phyloP scores from a whole-genome alignment of 1,140 invertebrate species.

The Agrilus planipennis region DNA sequence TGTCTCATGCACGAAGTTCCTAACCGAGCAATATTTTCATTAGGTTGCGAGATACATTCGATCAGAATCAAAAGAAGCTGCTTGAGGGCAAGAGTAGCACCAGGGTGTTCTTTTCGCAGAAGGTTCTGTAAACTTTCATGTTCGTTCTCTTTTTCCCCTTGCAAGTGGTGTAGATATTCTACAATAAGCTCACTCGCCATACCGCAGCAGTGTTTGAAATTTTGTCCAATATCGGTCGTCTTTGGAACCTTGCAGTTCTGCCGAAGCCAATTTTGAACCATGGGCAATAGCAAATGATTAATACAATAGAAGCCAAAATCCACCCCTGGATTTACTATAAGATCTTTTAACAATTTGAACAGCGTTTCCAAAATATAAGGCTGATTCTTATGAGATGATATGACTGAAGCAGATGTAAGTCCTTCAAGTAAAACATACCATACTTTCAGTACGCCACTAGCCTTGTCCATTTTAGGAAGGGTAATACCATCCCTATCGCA shows the following conservation, averaged over 20 bases:
- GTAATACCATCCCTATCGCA: conserved; percentile 45
- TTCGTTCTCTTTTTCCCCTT: conserved; percentile 33
- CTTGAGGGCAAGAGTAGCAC: conserved; percentile 69
- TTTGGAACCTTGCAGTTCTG: conserved; percentile 53
- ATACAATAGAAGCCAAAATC: conserved; percentile 81
- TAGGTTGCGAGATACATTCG: conserved; percentile 81
- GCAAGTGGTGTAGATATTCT: conserved; percentile 55
- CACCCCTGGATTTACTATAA: conserved; percentile 63
- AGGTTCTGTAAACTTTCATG: conserved; percentile 1
- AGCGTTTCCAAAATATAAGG: conserved; percentile 75
- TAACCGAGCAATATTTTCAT: conserved; percentile 74
- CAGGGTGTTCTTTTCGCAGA: conserved; percentile 38
- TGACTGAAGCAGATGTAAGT: conserved; percentile 66
- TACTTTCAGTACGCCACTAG: conserved; percentile 76
- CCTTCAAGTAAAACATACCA: conserved; percentile 89
- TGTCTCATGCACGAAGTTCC: conserved; percentile 90
- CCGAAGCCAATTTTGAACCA: conserved; percentile 80
- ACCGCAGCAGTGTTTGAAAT: conserved; percentile 89
- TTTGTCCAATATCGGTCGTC: conserved; percentile 66
- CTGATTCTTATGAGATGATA: conserved; percentile 73
- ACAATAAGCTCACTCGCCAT: conserved; percentile 84
- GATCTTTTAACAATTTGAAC: conserved; percentile 68
- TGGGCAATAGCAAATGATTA: conserved; percentile 78
- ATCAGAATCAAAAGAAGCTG: conserved; percentile 77
- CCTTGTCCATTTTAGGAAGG: conserved; percentile 60